Evolutionary conservation across 2,888 invertebrate species (phyloP).

Genomic region (Oligia fasciuncula): DNA sequence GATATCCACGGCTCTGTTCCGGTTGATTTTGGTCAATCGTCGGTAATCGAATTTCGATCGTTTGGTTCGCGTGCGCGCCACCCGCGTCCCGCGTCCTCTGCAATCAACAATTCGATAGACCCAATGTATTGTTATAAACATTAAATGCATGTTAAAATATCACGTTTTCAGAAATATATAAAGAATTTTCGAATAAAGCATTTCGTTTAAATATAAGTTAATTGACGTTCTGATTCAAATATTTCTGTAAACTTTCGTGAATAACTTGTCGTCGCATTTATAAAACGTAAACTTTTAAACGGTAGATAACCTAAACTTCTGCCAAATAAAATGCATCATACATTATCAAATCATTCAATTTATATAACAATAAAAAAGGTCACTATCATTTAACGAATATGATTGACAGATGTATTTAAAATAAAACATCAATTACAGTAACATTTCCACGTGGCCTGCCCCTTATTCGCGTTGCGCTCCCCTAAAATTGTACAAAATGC

Average conservation of each 20-base stretch:
- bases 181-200: conserved; percentile 17
- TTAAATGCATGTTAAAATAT: conserved; percentile 72
- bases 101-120: conserved; percentile 83
- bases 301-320: not conserved
- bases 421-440: conserved; percentile 49
- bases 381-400: conserved; percentile 32
- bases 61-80: conserved; percentile 80
- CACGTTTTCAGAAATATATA: conserved; percentile 49
- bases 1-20: conserved; percentile 76
- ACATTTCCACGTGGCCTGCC: conserved; percentile 44
- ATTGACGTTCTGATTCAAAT: conserved; percentile 11
- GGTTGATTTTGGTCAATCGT: conserved; percentile 79
- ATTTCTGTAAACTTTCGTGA: conserved; percentile 5
- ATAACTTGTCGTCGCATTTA: not conserved
- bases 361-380: conserved; percentile 8
- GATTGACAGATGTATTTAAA: conserved; percentile 56
- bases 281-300: not conserved
- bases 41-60: conserved; percentile 77
- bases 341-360: conserved; percentile 2
- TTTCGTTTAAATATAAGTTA: conserved; percentile 44
- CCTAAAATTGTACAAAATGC: conserved; percentile 71
- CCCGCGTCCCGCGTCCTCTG: conserved; percentile 70
- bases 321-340: not conserved
- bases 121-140: conserved; percentile 70
- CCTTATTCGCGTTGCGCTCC: conserved; percentile 58